Base-by-base conservation (phyloP, 1,140 invertebrate genomes). In the Andrena cerasifolii region DNA sequence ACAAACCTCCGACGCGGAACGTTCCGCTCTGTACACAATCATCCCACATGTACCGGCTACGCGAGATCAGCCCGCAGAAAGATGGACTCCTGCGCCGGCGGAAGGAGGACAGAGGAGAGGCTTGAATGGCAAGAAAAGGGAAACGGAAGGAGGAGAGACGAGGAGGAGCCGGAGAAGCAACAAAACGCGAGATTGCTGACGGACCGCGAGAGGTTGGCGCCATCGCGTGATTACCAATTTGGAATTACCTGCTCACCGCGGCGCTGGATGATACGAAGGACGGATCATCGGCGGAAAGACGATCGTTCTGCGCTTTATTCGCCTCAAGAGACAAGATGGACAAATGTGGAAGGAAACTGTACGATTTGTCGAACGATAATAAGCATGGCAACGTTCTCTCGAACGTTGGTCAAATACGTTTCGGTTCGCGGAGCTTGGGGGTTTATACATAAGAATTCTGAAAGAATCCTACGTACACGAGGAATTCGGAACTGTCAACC, bases 181-280 rank as follows among this genome's bases (percentile, higher is more conserved):
- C 87, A 90, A 92, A 89, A 91, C 86, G 77, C 85, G 88, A 92
- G 90, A 93, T 92, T 93, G 89, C 90, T 90, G 89, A 91, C 87
- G 89, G 89, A 79, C 89, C 86, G 89, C 90, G 87, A 90, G 87
- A 90, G 91, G 85, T 91, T 92, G 92, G 92, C 92, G 92, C 92
- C 92, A 92, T 92, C 90, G 92, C 91, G 91, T 91, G 90, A 93
- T 92, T 93, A 92, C 91, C 91, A 92, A 93, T 93, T 93, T 92
- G 88, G 90, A 92, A 92, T 92, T 93, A 90, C 89, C 88, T 86
- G 79, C 87, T 88, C 70, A 63, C 71, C 63, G 58, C 61, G 65
- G 16, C 28, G 67, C 43, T 65, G 83, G 83, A 89, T 78, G 82
- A 86, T 88, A 85, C 86, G 83, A 89, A 87, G 86, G 83, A 78